These are phyloP conservation scores for Heliconius ethilla DNA, from an alignment of 2,888 invertebrate species.

Conservation along the genomic window DNA sequence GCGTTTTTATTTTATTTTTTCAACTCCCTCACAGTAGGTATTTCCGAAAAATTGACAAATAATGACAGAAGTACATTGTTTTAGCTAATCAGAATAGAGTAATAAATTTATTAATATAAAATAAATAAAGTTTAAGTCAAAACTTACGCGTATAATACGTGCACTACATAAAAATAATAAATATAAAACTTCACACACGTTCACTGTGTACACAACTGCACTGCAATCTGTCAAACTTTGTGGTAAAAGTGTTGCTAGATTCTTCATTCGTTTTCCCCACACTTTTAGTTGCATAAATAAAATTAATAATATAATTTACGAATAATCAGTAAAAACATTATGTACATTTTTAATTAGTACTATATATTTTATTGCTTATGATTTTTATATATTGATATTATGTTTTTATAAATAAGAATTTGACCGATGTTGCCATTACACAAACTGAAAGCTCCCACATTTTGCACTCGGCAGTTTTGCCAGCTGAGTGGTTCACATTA, in stretches of 20 bases:
- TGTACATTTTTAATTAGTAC: neutral
- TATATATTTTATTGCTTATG: neutral
- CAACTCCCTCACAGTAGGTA: slow-evolving; percentile 61
- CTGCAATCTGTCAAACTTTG: slow-evolving; percentile 72
- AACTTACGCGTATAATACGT: slow-evolving; percentile 69
- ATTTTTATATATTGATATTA: neutral
- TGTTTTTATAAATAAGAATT: neutral
- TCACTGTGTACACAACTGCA: slow-evolving; percentile 72
- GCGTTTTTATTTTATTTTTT: slow-evolving; percentile 67
- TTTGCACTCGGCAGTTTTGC: slow-evolving; percentile 54
- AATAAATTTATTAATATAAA: slow-evolving; percentile 46
- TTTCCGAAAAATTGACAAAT: slow-evolving; percentile 62
- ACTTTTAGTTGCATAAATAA: neutral
- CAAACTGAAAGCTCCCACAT: slow-evolving; percentile 51
- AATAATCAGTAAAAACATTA: neutral
- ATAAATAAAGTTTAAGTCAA: slow-evolving; percentile 61
- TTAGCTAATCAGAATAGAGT: slow-evolving; percentile 34
- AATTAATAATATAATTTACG: neutral
- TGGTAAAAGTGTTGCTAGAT: slow-evolving; percentile 58
- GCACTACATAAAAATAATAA: slow-evolving; percentile 74
- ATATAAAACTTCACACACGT: slow-evolving; percentile 70
- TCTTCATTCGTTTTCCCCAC: slow-evolving; percentile 30
- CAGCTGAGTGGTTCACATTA: slow-evolving; percentile 78
- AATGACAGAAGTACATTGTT: slow-evolving; percentile 39
- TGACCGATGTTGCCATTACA: slow-evolving; percentile 54